Evolutionary conservation across 2,113 vertebrate genomes (phyloP), one percentile per base, ranked within the genome.

Genomic region (Varanus salvator): DNA sequence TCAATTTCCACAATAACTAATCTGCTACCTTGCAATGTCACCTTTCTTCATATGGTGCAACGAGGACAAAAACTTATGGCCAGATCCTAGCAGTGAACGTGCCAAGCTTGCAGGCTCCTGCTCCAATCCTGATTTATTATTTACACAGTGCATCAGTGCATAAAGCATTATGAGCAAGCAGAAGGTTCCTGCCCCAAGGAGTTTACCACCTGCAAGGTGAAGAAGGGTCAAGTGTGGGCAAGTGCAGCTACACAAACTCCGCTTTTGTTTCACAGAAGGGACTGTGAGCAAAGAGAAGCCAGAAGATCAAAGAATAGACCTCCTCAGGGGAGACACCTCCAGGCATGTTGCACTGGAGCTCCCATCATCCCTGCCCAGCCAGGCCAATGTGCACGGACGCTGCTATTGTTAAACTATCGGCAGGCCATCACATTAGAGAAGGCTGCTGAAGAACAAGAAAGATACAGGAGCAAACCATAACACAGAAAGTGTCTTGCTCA

Each of bases 1-100:
- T 11, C 48, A 72, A 91, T 91, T 91, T 76, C n/a, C 90, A 91
- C 84, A 88, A 91, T 94, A 94, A 87, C 89, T 77, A 76, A 92
- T 89, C 60, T 38, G 60, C 38, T 87, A 80, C 85, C n/a, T 66
- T 64, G 25, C 57, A 91, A 86, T 84, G 82, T 90, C 76, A 68
- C n/a, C 38, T 93, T 95, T 80, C 91, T 87, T 90, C 60, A 86
- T 85, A 2, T 66, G 92, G 66, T 14, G 85, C 57, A 89, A 80
- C 75, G 80, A 80, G 90, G 34, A 75, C 68, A 72, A 64, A 29
- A 74, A 38, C 12, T 57, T 57, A 31, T 8, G 17, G 50, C 52
- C 52, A 12, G 7, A 44, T 80, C 68, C 6, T n/a, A 74, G 68
- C 2, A 82, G 50, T n/a, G 74, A 83, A 88, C 57, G 23, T 31